Evolutionary conservation across 2,888 invertebrate species (phyloP).

Genomic region (Dermolepida albohirtum): DNA sequence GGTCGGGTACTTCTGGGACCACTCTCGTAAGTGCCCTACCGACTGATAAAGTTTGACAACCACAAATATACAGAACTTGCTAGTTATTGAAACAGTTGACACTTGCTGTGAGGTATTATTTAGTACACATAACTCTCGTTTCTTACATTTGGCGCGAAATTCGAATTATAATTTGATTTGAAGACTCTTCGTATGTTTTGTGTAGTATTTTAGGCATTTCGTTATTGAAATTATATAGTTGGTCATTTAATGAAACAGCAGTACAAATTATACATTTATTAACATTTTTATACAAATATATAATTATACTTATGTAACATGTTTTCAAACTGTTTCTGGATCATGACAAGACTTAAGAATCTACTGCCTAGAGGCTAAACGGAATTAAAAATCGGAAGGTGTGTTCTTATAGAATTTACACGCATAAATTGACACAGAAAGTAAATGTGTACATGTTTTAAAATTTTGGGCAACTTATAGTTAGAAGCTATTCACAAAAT

Average conservation of each 20-base stretch:
- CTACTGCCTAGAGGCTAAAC: background rate
- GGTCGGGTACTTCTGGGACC: no score
- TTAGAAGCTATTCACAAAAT: constrained; percentile 3
- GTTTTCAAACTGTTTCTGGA: constrained; percentile 46
- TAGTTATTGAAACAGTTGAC: no score
- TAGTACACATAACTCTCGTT: no score
- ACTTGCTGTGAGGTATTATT: no score
- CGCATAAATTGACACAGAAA: background rate
- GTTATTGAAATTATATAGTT: no score
- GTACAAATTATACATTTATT: constrained; percentile 54
- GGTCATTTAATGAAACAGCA: constrained; percentile 19
- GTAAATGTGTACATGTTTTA: constrained; percentile 15
- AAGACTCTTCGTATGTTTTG: no score
- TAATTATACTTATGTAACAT: constrained; percentile 46
- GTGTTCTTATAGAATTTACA: background rate
- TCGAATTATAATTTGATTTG: no score
- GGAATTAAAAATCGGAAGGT: background rate
- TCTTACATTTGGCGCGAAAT: no score
- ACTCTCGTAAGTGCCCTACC: no score
- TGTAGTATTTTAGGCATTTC: no score
- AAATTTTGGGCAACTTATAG: background rate
- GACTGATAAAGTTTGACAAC: no score
- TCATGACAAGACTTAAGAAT: constrained; percentile 25
- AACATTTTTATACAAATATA: constrained; percentile 55
- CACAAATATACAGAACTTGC: no score